Evolutionary conservation across 2,113 vertebrate species (phyloP).

Genomic region (Oxyruncus cristatus): DNA sequence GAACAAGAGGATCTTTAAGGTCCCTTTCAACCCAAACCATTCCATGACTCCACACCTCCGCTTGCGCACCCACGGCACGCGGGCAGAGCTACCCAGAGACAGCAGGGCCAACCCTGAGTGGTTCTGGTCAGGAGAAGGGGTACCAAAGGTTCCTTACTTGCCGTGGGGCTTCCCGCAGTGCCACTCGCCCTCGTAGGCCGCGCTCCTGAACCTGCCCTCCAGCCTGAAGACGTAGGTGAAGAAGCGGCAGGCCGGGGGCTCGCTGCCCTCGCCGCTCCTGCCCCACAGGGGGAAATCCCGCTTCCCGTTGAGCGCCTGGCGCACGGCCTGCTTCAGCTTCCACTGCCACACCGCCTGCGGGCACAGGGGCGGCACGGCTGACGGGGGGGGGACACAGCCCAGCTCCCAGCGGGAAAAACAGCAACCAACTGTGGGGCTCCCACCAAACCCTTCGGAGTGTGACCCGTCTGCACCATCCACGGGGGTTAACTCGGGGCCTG

Average conservation of each 20-base stretch:
- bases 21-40: background rate
- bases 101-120: background rate
- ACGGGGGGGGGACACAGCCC: no score
- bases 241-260: constrained; percentile 4
- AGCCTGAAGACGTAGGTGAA: constrained; percentile 52
- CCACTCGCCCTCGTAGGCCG: constrained; percentile 77
- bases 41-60: background rate
- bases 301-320: constrained; percentile 66
- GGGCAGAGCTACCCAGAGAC: no score
- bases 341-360: constrained; percentile 70
- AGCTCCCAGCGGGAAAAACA: background rate
- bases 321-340: constrained; percentile 72
- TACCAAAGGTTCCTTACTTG: constrained; percentile 53
- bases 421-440: background rate
- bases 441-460: background rate
- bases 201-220: constrained; percentile 57
- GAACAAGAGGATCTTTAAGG: background rate
- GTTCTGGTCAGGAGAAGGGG: background rate
- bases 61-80: background rate
- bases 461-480: no score
- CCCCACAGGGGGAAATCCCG: constrained; percentile 71
- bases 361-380: background rate
- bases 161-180: constrained; percentile 68
- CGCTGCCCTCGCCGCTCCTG: background rate
- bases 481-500: background rate